phyloP scores from a whole-genome alignment of 1,140 invertebrate genomes.

The Andrena cerasifolii region DNA sequence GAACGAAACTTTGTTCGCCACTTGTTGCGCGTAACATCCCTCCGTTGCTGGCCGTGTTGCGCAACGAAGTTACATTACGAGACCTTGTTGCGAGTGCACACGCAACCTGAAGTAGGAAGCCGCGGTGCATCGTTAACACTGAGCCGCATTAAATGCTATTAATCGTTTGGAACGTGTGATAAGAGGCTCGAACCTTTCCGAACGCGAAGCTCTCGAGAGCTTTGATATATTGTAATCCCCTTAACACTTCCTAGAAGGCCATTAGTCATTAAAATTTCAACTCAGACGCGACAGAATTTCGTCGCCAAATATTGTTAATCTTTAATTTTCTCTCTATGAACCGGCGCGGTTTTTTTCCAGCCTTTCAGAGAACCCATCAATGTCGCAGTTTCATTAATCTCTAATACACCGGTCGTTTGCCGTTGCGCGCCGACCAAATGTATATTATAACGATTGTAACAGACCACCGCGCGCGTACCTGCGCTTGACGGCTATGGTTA shows the following conservation, averaged over 20 bases:
- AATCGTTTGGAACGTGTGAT: not conserved
- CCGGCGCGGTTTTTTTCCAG: no score
- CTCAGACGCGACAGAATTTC: no score
- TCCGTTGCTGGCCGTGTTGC: slow-evolving; percentile 16
- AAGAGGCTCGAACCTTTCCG: not conserved
- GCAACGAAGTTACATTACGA: slow-evolving; percentile 34
- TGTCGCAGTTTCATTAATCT: slow-evolving; percentile 25
- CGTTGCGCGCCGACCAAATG: not conserved
- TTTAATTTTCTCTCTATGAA: not conserved
- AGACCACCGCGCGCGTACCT: not conserved
- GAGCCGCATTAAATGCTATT: not conserved
- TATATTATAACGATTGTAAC: slow-evolving; percentile 12
- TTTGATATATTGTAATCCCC: not conserved
- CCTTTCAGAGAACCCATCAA: no score
- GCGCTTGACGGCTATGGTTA: slow-evolving; percentile 37
- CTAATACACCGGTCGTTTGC: slow-evolving; percentile 15
- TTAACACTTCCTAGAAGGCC: no score
- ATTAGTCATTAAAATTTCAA: no score
- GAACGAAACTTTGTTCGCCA: slow-evolving; percentile 51
- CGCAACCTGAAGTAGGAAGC: slow-evolving; percentile 3
- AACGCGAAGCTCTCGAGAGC: not conserved
- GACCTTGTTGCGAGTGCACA: slow-evolving; percentile 29
- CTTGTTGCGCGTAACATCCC: slow-evolving; percentile 44
- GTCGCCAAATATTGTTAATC: no score
- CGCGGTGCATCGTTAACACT: not conserved